These are phyloP conservation scores for Epinephelus malabaricus DNA, from an alignment of 2,797 vertebrate species.

Conservation along the genomic window DNA sequence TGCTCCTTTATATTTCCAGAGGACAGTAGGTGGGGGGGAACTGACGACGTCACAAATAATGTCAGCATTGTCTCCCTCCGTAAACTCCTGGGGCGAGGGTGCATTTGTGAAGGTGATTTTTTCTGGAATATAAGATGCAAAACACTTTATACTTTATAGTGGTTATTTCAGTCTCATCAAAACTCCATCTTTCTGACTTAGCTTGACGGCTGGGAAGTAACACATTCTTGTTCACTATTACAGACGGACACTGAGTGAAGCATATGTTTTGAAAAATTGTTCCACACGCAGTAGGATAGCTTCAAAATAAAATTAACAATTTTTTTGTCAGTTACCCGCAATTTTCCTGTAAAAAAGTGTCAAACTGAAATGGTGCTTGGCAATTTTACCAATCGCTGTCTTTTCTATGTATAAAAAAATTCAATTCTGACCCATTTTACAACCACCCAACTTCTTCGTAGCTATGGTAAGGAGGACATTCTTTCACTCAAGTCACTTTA, in stretches of 20 bases:
- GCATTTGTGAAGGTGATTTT: constrained; percentile 96
- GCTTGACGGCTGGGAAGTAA: not conserved
- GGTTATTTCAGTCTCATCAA: not conserved
- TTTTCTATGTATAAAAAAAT: not conserved
- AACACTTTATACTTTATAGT: constrained; percentile 16
- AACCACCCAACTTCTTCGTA: not conserved
- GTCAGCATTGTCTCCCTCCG: constrained; percentile 93
- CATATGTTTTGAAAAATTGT: not conserved
- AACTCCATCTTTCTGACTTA: not conserved
- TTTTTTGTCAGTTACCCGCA: not conserved
- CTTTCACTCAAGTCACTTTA: not conserved
- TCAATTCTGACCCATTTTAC: not conserved
- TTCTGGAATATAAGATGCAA: constrained; percentile 85
- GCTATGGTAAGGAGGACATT: not conserved
- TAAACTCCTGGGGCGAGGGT: constrained; percentile 97
- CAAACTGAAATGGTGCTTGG: not conserved
- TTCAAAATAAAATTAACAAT: not conserved
- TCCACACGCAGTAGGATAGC: not conserved
- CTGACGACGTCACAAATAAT: constrained; percentile 95
- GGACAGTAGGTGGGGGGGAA: constrained; percentile 93
- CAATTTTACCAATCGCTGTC: constrained; percentile 6
- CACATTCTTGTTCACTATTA: not conserved
- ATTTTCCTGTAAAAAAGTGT: not conserved
- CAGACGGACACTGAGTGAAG: not conserved
- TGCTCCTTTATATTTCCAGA: constrained; percentile 95